Evolutionary conservation across 2,888 invertebrate genomes (phyloP), one percentile per base, ranked within the genome.

Genomic region (Thyatira batis): DNA sequence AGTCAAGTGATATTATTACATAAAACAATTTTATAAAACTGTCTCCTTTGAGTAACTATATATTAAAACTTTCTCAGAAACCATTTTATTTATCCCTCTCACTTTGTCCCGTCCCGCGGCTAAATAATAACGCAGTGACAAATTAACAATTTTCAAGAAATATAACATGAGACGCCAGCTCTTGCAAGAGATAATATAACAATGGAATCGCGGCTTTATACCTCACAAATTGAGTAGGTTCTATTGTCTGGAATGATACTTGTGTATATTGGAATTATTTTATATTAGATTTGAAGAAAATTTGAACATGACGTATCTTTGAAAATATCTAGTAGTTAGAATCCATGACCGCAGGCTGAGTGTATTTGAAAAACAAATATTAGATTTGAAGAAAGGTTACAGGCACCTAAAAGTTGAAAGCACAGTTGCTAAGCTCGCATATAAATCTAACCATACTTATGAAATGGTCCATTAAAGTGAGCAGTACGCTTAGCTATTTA

Each of bases 91-190:
- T n/a, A n/a, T 39, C 39, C 39, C 6, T 17, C 39, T 17, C 39
- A 39, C 17, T 39, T 17, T 39, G 17, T 39, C 39, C 39, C 39
- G 17, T 39, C 39, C 39, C 39, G 39, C 17, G 39, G 39, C 39
- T 39, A 39, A 39, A 5, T 6, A 78, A 81, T 74, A 80, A 79
- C 76, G 76, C 53, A 53, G 67, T 58, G 58, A 77, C 77, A 74
- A 78, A 79, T 81, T 76, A 72, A 67, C 69, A 72, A 72, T 71
- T 72, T 67, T 63, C 61, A 55, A 60, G 63, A 71, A 67, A 73
- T 67, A 63, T 60, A 58, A 30, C 55, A 51, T 56, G 44, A 52
- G 60, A 57, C 57, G 49, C 62, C 66, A 45, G 21, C 45, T 45
- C 21, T 20, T 21, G n/a, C 45, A n/a, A 23, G 45, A 45, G 21